Conservation (phyloP, 1,140 invertebrate genomes). For the Drosophila nebulosa region DNA sequence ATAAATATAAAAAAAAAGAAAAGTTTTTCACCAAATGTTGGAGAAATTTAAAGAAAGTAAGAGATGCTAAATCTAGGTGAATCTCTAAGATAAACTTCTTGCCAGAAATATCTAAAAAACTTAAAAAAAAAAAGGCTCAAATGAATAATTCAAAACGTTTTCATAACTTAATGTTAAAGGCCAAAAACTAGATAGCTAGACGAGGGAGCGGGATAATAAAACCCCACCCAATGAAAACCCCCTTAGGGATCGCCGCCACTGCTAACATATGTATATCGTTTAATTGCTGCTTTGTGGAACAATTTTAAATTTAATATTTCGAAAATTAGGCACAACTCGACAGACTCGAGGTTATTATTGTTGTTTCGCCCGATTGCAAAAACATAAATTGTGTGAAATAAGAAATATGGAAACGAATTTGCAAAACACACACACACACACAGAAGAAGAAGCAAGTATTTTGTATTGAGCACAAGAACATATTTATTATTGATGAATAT, state of each 20-base stretch:
- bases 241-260: not conserved
- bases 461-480: conserved; percentile 4
- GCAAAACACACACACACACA: conserved; percentile 32
- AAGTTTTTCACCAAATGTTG: too few relatives aligned
- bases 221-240: conserved; percentile 17
- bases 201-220: too few relatives aligned
- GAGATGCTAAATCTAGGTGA: too few relatives aligned
- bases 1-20: too few relatives aligned
- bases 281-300: conserved; percentile 69
- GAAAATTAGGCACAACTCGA: conserved; percentile 51
- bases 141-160: too few relatives aligned
- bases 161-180: too few relatives aligned
- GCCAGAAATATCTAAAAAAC: too few relatives aligned
- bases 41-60: too few relatives aligned
- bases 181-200: too few relatives aligned
- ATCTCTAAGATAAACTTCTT: too few relatives aligned
- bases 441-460: conserved; percentile 20
- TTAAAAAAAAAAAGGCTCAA: too few relatives aligned
- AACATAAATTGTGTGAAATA: conserved; percentile 29
- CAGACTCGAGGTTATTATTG: conserved; percentile 65
- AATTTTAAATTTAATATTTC: conserved; percentile 39
- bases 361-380: conserved; percentile 54
- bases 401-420: conserved; percentile 5
- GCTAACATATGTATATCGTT: conserved; percentile 40
- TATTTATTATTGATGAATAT: conserved; percentile 58